Evolutionary conservation across 1,140 invertebrate species (phyloP).

Genomic region (Hypsibius dujardini): DNA sequence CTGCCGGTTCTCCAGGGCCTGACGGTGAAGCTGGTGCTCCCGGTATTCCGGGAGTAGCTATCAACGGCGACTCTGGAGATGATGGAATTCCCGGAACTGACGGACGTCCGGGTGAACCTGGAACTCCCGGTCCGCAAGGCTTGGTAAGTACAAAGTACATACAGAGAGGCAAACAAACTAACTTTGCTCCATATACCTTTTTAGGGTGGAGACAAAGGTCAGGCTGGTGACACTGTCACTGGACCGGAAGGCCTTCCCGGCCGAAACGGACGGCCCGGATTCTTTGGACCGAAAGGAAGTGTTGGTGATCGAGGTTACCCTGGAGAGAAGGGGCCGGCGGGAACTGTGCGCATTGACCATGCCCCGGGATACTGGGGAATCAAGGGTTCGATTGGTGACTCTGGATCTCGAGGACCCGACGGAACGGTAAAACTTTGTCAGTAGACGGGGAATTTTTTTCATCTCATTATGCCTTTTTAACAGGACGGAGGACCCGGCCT

Average conservation of each 20-base stretch:
- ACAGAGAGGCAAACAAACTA: too few species aligned
- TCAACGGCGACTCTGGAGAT: conserved; percentile 1
- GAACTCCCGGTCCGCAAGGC: conserved; percentile 21
- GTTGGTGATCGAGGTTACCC: conserved; percentile 20
- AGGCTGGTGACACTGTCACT: conserved; percentile 2
- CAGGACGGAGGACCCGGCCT: conserved; percentile 16
- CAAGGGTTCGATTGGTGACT: conserved; percentile 19
- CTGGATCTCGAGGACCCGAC: conserved; percentile 21
- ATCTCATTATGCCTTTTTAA: too few species aligned
- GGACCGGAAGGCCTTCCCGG: conserved; percentile 21
- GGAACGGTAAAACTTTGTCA: neutral
- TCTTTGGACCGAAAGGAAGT: conserved; percentile 21
- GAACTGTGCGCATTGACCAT: conserved; percentile 21
- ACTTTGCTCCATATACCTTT: too few species aligned
- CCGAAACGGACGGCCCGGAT: conserved; percentile 21
- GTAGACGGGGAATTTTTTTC: too few species aligned
- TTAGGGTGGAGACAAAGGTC: conserved; percentile 18
- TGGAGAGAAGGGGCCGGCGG: conserved; percentile 23
- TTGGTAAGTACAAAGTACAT: neutral
- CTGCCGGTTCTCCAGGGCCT: conserved; percentile 18
- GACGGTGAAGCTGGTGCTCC: conserved; percentile 18
- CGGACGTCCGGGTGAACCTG: conserved; percentile 22
- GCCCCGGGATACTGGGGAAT: conserved; percentile 9
- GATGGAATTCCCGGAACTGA: conserved; percentile 20
- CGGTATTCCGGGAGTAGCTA: conserved; percentile 17